These are phyloP conservation scores for Psittacula echo DNA, from an alignment of 2,797 vertebrate species.

Conservation along the genomic window DNA sequence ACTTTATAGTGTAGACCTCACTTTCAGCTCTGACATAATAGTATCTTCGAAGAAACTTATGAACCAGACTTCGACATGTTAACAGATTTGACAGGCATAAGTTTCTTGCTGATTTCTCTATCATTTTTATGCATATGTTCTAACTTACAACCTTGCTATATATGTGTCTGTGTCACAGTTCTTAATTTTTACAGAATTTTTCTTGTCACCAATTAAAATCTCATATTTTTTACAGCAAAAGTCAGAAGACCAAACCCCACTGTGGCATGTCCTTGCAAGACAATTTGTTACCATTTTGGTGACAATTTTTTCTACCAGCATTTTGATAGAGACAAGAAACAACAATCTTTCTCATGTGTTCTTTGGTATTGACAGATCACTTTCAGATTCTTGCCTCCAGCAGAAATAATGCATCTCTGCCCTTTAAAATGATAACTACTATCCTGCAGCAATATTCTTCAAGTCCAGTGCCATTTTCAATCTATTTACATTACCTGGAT, in stretches of 20 bases:
- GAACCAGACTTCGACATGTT: neutral
- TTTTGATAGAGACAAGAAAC: neutral
- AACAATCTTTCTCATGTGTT: neutral
- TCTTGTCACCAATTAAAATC: neutral
- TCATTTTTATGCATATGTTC: neutral
- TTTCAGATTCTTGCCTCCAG: neutral
- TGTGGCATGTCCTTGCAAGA: neutral
- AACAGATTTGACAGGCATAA: neutral
- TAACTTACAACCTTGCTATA: neutral
- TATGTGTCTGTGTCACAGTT: neutral
- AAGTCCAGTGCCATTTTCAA: neutral
- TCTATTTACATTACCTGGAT: conserved; percentile 21
- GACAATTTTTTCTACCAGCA: neutral
- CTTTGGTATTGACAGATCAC: conserved; percentile 5
- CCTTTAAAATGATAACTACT: conserved; percentile 1
- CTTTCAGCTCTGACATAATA: neutral
- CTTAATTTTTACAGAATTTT: neutral
- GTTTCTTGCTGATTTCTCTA: neutral
- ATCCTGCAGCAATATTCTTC: neutral
- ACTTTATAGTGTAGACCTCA: neutral
- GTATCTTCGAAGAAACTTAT: neutral
- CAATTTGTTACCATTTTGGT: neutral
- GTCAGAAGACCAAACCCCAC: neutral
- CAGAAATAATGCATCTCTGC: neutral
- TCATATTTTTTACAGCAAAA: neutral